Base-by-base conservation (phyloP, 2,888 invertebrate species). In the Leptopilina drosophilae region DNA sequence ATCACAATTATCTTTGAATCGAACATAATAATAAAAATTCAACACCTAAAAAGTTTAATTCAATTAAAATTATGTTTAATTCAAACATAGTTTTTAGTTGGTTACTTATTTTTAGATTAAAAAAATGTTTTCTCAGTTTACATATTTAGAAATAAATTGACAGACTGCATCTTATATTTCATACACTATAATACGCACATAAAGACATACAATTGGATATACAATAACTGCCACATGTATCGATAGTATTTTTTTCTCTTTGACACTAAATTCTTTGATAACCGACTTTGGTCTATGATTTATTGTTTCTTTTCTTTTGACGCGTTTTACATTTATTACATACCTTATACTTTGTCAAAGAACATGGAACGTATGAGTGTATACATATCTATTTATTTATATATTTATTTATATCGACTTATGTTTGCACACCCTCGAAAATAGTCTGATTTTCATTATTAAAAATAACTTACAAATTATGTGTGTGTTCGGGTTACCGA, bases 301-400 rank as follows among this genome's bases (percentile, higher is more conserved):
- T 66, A 66, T 66, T 15, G 66, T 66, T 66, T 64, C n/a, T 65
- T 65, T 26, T 65, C n/a, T 64, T 66, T 66, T 66, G 66, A 46
- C 42, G 46, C 40, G 46, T 42, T 40, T 46, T 66, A 66, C n/a
- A 66, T 42, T 42, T 66, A 66, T n/a, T 15, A 62, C n/a, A 20
- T 26, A 64, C 33, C 33, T 33, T 33, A 33, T 12, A 64, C 9
- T 64, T 12, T 64, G 33, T 64, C 12, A 26, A 11, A 26, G 64
- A 42, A 65, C 65, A 65, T 42, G 42, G 66, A 66, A 15, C 14
- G 67, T 49, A 46, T 67, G 67, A 9, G 5, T 20, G 20, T 20
- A 20, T 46, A 8, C 42, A 42, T 42, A 42, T 42, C 0, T 42
- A 42, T 42, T 42, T 49, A 49, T 49, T 49, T 33, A 4, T 33